Base-by-base conservation (phyloP, 2,888 invertebrate species). In the Nymphalis urticae region DNA sequence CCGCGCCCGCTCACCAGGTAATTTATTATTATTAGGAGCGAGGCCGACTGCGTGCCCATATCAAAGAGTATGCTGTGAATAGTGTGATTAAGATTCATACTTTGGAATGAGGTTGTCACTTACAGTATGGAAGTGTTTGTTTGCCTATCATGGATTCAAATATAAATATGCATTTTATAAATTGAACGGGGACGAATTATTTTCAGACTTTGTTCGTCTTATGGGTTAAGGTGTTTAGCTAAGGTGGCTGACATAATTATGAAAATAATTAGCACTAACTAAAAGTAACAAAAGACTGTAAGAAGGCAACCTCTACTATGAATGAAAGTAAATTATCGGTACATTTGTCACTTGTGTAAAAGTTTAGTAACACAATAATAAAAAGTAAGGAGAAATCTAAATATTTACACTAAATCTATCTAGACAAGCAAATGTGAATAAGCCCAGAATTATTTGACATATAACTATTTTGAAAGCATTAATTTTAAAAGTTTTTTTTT, bases 1-100 rank as follows among this genome's bases (percentile, higher is more conserved):
- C 75, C 80, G 61, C 77, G 48, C 88, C 85, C 69, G 74, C 85
- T 92, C 95, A 75, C 90, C 92, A 92, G 92, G 92, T 92, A 92
- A 90, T 92, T 74, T 92, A 92, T 81, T 92, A 87, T 82, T 92
- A 89, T 79, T 92, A 88, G 71, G 32, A 69, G 68, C 19, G 64
- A 16, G 66, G 54, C 59, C 62, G 48, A 69, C 71, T 65, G 63
- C 63, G 72, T 58, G 73, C 42, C 42, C 13, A 42, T 42, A 42
- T 1, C 42, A 42, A 42, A 42, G 9, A 36, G 36, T 9, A 7
- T 36, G 10, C 9, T 36, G 7, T 10, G 9, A 42, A 13, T 32
- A 32, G 27, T 42, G 42, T 42, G 4, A 13, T 42, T 42, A 42
- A 42, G 42, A 42, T 42, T 10, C 42, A 42, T 42, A 21, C 10